Evolutionary conservation across 2,113 vertebrate species (phyloP), one percentile per base, ranked within the genome.

Genomic region (Calcarius ornatus): DNA sequence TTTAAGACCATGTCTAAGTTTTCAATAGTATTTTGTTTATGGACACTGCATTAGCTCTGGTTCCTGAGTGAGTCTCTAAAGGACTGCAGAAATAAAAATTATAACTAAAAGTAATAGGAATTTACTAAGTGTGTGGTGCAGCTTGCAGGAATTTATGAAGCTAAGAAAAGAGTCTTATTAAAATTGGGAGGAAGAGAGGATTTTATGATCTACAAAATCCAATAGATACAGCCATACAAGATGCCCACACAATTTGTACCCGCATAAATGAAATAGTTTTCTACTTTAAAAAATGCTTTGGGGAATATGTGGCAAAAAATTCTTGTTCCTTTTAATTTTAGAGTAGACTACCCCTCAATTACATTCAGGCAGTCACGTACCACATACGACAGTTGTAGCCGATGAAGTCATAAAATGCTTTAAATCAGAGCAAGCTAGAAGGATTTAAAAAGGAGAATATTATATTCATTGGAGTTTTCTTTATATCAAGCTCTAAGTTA

Each of bases 341-440:
- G 92, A 72, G 43, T 56, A 72, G 10, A 31, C 14, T 81, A 33
- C 37, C 6, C 33, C n/a, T 57, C 37, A 95, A 95, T 91, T 91
- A 71, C 57, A 65, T 72, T 72, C 66, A 81, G 23, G 40, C 63
- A 86, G 76, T 79, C 96, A 94, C 1, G 3, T 78, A 92, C 43
- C 2, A 6, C 48, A 50, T 86, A 43, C 33, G 80, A 42, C 81
- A 60, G 76, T 61, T 88, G 30, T 13, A 96, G 95, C 61, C 2
- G 2, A 85, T 97, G 91, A 96, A 94, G 81, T 94, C 42, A 96
- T 92, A 40, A 87, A 97, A 95, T 75, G 30, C 16, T 88, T 93
- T 94, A 95, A 92, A 85, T 88, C 56, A 78, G 33, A 86, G 30
- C 27, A 88, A 73, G 50, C 38, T 86, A 95, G 35, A 73, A 57